These are phyloP conservation scores for Ormyrus labotus DNA, from an alignment of 2,888 invertebrate genomes.

Conservation along the genomic window DNA sequence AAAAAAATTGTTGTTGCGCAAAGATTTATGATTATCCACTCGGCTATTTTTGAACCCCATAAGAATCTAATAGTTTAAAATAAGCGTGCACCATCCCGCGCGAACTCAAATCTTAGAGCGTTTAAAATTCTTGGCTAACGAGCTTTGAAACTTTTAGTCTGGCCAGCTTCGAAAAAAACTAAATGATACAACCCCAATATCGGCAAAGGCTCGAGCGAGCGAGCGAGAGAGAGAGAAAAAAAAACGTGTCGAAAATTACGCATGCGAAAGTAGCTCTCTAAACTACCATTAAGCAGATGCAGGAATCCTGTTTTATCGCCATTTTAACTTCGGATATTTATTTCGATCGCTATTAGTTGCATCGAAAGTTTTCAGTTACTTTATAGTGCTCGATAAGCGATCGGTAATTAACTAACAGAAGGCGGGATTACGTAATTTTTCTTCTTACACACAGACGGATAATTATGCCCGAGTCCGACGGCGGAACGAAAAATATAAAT, in stretches of 20 bases:
- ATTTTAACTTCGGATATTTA: constrained; percentile 40
- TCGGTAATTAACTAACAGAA: no score
- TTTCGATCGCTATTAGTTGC: constrained; percentile 38
- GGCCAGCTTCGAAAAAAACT: constrained; percentile 19
- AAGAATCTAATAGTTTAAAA: not conserved
- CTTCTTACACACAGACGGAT: no score
- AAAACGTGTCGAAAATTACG: constrained; percentile 46
- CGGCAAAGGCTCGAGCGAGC: not conserved
- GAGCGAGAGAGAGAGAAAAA: not conserved
- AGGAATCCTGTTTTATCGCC: constrained; percentile 46
- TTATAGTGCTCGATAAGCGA: no score
- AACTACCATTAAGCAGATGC: constrained; percentile 45
- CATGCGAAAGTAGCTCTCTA: constrained; percentile 35
- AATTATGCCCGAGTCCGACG: no score
- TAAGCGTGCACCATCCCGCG: not conserved
- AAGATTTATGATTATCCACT: not conserved
- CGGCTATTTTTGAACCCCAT: not conserved
- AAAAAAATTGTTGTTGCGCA: not conserved
- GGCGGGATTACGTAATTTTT: no score
- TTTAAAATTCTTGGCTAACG: constrained; percentile 50
- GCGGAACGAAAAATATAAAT: no score
- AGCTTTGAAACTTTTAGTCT: constrained; percentile 27
- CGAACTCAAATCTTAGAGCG: constrained; percentile 36
- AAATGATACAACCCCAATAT: constrained; percentile 40
- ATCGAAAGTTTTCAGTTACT: constrained; percentile 9